These are phyloP conservation scores for Anoncus sp. DNA, from an alignment of 2,888 invertebrate species.

Conservation along the genomic window DNA sequence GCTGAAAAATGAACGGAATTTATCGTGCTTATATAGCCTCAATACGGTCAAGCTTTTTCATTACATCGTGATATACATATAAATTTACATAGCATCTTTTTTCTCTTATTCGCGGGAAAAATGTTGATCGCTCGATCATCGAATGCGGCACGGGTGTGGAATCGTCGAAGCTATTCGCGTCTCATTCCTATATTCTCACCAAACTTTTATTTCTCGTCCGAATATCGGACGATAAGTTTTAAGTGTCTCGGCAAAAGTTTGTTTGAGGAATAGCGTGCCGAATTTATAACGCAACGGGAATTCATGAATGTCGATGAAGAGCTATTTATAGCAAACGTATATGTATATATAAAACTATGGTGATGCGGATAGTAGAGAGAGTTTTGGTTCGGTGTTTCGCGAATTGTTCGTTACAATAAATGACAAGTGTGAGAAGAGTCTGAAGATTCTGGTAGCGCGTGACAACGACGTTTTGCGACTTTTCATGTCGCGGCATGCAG, in stretches of 20 bases:
- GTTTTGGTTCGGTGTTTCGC: not conserved
- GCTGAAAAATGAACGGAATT: constrained; percentile 13
- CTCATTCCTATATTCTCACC: constrained; percentile 25
- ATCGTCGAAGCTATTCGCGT: constrained; percentile 10
- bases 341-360: constrained; percentile 31
- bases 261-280: constrained; percentile 12
- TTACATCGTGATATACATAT: not conserved
- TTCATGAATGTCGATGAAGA: constrained; percentile 21
- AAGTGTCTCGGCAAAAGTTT: constrained; percentile 20
- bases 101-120: not conserved
- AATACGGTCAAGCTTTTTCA: not conserved
- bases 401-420: constrained; percentile 13
- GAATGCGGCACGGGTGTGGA: not conserved
- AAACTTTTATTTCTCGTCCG: constrained; percentile 5
- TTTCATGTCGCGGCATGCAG: constrained; percentile 6
- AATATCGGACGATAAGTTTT: constrained; percentile 20
- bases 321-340: constrained; percentile 9
- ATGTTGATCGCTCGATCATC: constrained; percentile 31
- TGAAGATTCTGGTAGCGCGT: constrained; percentile 11
- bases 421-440: constrained; percentile 5
- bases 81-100: not conserved
- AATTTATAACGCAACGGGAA: constrained; percentile 23
- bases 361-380: constrained; percentile 17
- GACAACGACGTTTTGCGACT: constrained; percentile 12
- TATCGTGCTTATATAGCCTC: not conserved